Conservation (phyloP, 2,797 vertebrate species). For the Lacerta bilineata region DNA sequence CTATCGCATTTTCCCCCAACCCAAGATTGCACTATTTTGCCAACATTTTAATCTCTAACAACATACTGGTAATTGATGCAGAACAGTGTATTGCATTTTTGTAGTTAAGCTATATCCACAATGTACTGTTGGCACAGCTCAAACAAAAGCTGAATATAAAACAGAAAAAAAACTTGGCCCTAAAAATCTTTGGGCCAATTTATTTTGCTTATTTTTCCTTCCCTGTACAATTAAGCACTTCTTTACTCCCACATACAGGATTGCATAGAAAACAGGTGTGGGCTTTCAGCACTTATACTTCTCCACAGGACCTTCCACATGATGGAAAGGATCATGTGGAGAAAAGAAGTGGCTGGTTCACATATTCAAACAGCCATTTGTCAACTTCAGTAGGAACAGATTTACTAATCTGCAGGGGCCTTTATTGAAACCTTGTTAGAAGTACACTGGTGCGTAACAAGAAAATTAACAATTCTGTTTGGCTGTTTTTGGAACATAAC, state of each 20-base stretch:
- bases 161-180: background rate
- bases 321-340: background rate
- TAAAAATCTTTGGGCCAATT: background rate
- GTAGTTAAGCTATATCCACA: background rate
- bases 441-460: background rate
- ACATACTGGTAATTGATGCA: background rate
- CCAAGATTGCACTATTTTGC: background rate
- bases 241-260: background rate
- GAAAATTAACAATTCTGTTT: background rate
- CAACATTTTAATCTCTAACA: background rate
- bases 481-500: background rate
- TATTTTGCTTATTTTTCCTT: background rate
- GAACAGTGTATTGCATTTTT: background rate
- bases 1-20: background rate
- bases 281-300: background rate
- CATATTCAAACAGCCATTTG: background rate
- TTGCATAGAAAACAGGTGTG: background rate
- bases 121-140: background rate
- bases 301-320: background rate
- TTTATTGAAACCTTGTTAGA: background rate
- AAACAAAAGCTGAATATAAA: background rate
- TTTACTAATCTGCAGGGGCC: background rate
- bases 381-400: background rate
- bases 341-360: background rate
- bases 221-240: background rate